These are phyloP conservation scores for Megaceryle alcyon DNA, from an alignment of 2,797 vertebrate species.

Conservation along the genomic window DNA sequence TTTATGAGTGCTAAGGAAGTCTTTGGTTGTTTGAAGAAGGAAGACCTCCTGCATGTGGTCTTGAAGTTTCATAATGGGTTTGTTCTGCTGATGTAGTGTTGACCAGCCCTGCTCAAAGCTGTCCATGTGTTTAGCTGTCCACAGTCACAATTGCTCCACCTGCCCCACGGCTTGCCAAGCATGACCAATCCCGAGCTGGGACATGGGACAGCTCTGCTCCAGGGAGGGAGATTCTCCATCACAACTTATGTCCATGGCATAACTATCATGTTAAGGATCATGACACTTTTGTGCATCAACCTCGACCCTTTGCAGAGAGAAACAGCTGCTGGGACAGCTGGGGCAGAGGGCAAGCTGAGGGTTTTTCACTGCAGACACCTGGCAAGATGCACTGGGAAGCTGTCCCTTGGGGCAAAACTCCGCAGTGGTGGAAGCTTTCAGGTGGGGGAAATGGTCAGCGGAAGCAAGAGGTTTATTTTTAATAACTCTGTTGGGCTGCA, in stretches of 20 bases:
- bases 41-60: accelerated
- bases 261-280: accelerated
- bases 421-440: background rate
- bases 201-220: background rate
- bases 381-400: background rate
- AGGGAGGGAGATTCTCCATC: background rate
- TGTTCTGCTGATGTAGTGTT: background rate
- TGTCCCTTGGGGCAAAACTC: background rate
- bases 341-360: background rate
- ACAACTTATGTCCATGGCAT: background rate
- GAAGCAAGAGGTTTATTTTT: background rate
- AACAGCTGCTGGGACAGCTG: background rate
- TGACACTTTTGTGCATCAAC: background rate
- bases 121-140: background rate
- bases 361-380: background rate
- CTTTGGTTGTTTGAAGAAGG: background rate
- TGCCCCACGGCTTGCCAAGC: background rate
- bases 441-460: background rate
- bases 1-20: background rate
- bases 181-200: background rate
- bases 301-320: background rate
- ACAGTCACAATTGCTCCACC: background rate
- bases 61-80: background rate
- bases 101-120: background rate
- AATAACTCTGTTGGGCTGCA: background rate